Base-by-base conservation (phyloP, 2,888 invertebrate genomes). In the Drosophila nigricruria region DNA sequence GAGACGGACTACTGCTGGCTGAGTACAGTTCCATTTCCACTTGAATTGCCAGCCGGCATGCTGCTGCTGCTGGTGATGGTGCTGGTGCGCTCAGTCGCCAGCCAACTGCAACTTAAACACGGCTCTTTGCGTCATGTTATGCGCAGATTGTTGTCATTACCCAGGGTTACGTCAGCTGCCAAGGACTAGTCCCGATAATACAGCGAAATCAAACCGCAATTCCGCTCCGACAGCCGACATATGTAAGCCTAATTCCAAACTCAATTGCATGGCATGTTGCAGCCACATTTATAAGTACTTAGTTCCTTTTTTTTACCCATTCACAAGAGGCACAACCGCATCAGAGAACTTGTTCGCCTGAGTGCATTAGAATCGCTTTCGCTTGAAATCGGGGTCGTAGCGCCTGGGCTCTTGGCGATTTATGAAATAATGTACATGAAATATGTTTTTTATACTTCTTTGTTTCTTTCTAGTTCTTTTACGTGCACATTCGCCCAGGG, bases 321-420 rank as follows among this genome's bases (percentile, higher is more conserved):
- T 67, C 47, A 49, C 62, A 45, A 52, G 64, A 30, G 63, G 63
- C 58, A 66, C n/a, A 70, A 74, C 74, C 74, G 52, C 75, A 77
- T 50, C 53, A 40, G 42, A 40, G 58, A 58, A 70, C 68, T 79
- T 67, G 72, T 79, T 77, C 82, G 90, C 82, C 74, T 81, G 78
- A 91, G 70, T 87, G 90, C 91, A 91, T 90, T 91, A 90, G 90
- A 91, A 77, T 81, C 77, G 75, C 49, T 65, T 67, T 67, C 64
- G 50, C 50, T 36, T 40, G 25, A 18, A 32, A 49, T 47, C 64
- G 64, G 76, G 73, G 69, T 58, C 64, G 73, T 27, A 73, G 62
- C 52, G 62, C 60, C 57, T 45, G 74, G 47, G 59, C 64, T 64
- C 73, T 71, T 59, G 71, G 73, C 88, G 84, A 85, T 85, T 85